A percentile compares a stretch with the other conserved stretches of the same genome.
These are phyloP conservation scores for Speoplatyrhinus poulsoni DNA, from an alignment of 2,113 vertebrate genomes.

Conservation along the genomic window DNA sequence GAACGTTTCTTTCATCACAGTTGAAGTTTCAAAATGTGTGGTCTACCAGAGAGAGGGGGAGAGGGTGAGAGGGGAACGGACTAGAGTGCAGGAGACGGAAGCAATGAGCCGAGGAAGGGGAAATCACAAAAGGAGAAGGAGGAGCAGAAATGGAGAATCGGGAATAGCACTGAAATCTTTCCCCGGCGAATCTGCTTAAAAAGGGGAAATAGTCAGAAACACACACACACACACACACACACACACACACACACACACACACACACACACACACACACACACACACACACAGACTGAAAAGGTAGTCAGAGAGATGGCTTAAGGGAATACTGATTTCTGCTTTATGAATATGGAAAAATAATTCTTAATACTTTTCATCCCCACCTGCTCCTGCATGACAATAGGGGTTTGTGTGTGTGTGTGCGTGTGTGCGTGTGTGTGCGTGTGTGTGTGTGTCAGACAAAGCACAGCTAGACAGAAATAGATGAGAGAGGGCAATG, in stretches of 20 bases:
- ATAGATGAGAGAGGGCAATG: slow-evolving; percentile 23
- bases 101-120: slow-evolving; percentile 10
- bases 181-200: slow-evolving; percentile 27
- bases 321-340: slow-evolving; percentile 16
- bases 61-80: background rate
- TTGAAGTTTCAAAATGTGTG: slow-evolving; percentile 46
- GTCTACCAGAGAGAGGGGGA: too few species aligned
- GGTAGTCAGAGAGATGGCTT: slow-evolving; percentile 25
- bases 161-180: slow-evolving; percentile 20
- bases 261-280: slow-evolving; percentile 13
- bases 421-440: slow-evolving; percentile 12
- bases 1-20: slow-evolving; percentile 45
- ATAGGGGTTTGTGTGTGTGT: slow-evolving; percentile 3
- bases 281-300: slow-evolving; percentile 6
- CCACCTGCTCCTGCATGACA: slow-evolving; percentile 33
- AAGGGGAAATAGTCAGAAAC: slow-evolving; percentile 13
- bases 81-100: slow-evolving; percentile 16
- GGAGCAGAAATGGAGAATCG: slow-evolving; percentile 16
- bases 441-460: background rate
- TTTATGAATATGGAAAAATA: slow-evolving; percentile 41
- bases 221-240: slow-evolving; percentile 13
- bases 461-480: background rate
- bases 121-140: slow-evolving; percentile 18
- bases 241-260: slow-evolving; percentile 6
- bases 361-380: slow-evolving; percentile 26